Conservation (phyloP, 1,140 invertebrate species). For the Diploscapter pachys region DNA sequence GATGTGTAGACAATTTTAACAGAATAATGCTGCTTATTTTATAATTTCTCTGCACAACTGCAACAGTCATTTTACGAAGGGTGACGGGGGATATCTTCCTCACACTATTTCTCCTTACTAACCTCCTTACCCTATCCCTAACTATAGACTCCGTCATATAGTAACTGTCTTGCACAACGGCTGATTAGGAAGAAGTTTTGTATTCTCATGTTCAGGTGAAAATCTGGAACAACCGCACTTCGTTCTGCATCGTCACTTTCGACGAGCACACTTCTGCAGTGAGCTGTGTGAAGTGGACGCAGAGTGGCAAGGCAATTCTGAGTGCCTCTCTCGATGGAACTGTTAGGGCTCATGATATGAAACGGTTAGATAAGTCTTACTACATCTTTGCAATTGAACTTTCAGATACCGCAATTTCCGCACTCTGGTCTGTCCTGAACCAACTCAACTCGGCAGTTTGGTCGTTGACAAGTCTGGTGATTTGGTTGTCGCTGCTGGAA, state of each 20-base stretch:
- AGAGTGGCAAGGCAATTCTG: slow-evolving; percentile 83
- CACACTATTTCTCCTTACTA: too few relatives aligned
- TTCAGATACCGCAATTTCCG: slow-evolving; percentile 89
- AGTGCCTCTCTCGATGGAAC: slow-evolving; percentile 90
- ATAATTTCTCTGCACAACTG: too few relatives aligned
- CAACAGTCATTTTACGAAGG: too few relatives aligned
- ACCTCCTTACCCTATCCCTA: too few relatives aligned
- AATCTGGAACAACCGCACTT: slow-evolving; percentile 82
- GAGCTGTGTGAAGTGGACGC: slow-evolving; percentile 77
- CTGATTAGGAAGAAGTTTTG: too few relatives aligned
- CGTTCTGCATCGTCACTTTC: slow-evolving; percentile 93
- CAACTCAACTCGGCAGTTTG: slow-evolving; percentile 87
- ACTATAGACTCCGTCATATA: too few relatives aligned
- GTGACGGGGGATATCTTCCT: too few relatives aligned
- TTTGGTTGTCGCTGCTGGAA: slow-evolving; percentile 82
- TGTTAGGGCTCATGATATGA: slow-evolving; percentile 86
- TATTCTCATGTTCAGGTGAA: slow-evolving; percentile 63
- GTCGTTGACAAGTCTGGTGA: slow-evolving; percentile 83
- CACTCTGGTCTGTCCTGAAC: slow-evolving; percentile 82
- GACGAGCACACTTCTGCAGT: slow-evolving; percentile 79
- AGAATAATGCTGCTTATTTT: too few relatives aligned
- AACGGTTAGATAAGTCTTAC: slow-evolving; percentile 64
- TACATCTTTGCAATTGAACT: slow-evolving; percentile 29
- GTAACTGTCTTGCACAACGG: too few relatives aligned
- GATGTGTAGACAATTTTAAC: too few relatives aligned